These are phyloP conservation scores for Eudasyphora cyanicolor DNA, from an alignment of 2,888 invertebrate genomes.

Conservation along the genomic window DNA sequence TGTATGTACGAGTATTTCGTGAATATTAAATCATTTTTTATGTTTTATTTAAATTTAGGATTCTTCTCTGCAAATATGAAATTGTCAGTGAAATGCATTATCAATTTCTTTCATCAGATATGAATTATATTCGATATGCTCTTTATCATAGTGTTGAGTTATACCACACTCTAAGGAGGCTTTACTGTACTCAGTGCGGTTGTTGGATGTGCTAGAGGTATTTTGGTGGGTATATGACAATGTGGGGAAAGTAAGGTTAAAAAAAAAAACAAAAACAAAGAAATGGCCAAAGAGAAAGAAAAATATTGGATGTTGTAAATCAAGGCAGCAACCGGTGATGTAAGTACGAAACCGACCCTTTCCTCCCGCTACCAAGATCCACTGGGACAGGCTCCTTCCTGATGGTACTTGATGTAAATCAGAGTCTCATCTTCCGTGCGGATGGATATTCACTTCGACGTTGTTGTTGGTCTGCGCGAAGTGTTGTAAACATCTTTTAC, in stretches of 20 bases:
- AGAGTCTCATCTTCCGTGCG: background rate
- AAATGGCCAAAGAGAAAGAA: background rate
- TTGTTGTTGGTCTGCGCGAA: background rate
- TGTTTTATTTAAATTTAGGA: too few species aligned
- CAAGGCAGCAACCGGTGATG: background rate
- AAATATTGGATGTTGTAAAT: constrained; percentile 1
- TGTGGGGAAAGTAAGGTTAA: constrained; percentile 40
- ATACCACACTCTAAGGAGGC: too few species aligned
- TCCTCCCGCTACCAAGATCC: background rate
- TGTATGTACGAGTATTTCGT: too few species aligned
- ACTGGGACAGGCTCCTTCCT: too few species aligned
- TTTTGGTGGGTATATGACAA: constrained; percentile 41
- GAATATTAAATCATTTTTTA: too few species aligned
- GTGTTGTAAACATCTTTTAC: constrained; percentile 32
- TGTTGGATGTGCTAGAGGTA: background rate
- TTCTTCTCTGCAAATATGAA: too few species aligned
- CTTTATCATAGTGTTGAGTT: too few species aligned
- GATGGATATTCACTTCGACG: too few species aligned
- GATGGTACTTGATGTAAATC: constrained; percentile 16
- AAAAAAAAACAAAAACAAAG: background rate
- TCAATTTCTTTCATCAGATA: too few species aligned
- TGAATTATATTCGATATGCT: too few species aligned
- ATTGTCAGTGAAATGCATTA: too few species aligned
- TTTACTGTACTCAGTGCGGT: background rate
- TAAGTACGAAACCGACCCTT: background rate